A percentile compares a stretch with the other conserved stretches of the same genome.
These are phyloP conservation scores for Channa maculata DNA, from an alignment of 2,113 vertebrate genomes.

Conservation along the genomic window DNA sequence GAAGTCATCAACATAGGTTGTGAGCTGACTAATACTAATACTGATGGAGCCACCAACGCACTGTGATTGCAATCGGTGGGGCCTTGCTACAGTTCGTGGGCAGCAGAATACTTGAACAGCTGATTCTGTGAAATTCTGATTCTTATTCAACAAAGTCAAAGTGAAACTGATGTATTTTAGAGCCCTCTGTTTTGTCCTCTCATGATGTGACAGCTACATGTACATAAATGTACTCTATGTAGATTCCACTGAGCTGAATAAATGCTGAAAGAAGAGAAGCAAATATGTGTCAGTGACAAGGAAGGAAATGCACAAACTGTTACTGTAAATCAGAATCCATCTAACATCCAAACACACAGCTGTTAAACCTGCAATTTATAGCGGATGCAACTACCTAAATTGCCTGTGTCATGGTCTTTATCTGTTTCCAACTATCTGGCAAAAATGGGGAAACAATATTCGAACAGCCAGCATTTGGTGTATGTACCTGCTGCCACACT, in stretches of 20 bases:
- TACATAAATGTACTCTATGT: neutral
- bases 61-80: neutral
- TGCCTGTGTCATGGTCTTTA: neutral
- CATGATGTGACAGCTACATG: neutral
- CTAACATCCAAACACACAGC: neutral
- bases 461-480: neutral
- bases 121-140: neutral
- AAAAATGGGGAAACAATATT: neutral
- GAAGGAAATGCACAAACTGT: neutral
- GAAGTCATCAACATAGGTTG: neutral
- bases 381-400: neutral
- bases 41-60: neutral
- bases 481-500: neutral
- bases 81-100: neutral
- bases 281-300: too few relatives aligned
- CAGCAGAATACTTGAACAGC: neutral
- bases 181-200: neutral
- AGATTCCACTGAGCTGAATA: neutral
- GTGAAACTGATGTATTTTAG: neutral
- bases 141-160: neutral
- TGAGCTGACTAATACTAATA: neutral
- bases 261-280: constrained; percentile 13
- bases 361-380: neutral
- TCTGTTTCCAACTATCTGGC: neutral
- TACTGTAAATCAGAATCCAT: neutral